phyloP scores from a whole-genome alignment of 2,113 vertebrate genomes.

The Peucedramus taeniatus region DNA sequence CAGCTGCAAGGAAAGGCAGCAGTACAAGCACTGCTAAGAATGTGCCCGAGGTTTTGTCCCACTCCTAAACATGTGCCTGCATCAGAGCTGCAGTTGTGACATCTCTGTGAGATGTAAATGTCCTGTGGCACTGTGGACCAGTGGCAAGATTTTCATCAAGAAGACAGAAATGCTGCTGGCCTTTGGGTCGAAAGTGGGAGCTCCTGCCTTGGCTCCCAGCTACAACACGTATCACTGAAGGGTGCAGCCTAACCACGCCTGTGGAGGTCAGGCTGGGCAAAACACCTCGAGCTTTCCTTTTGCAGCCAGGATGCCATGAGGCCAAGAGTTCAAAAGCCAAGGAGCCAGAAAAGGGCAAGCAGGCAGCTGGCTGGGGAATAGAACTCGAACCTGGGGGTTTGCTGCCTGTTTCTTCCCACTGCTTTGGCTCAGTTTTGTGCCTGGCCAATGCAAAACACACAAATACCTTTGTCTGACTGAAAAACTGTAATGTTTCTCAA shows the following conservation, averaged over 20 bases:
- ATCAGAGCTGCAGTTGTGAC: not conserved
- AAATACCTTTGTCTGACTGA: not conserved
- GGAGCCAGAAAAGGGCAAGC: not conserved
- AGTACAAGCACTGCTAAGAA: not conserved
- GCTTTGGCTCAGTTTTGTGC: not conserved
- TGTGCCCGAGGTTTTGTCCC: fast-evolving
- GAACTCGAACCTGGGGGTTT: not conserved
- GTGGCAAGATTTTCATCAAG: not conserved
- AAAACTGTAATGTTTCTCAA: not conserved
- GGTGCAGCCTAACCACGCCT: not conserved
- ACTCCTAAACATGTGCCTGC: not conserved
- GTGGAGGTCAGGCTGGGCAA: not conserved
- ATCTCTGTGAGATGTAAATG: not conserved
- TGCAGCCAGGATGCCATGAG: not conserved
- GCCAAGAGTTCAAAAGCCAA: not conserved
- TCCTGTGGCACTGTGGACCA: not conserved
- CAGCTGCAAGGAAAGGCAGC: fast-evolving
- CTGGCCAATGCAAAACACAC: not conserved
- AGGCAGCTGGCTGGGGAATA: not conserved
- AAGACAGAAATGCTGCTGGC: not conserved
- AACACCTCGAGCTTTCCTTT: not conserved
- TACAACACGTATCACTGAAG: not conserved
- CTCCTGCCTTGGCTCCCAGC: not conserved
- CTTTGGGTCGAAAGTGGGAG: not conserved
- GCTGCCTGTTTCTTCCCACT: not conserved